Evolutionary conservation across 2,113 vertebrate species (phyloP).

Genomic region (Alces alces): DNA sequence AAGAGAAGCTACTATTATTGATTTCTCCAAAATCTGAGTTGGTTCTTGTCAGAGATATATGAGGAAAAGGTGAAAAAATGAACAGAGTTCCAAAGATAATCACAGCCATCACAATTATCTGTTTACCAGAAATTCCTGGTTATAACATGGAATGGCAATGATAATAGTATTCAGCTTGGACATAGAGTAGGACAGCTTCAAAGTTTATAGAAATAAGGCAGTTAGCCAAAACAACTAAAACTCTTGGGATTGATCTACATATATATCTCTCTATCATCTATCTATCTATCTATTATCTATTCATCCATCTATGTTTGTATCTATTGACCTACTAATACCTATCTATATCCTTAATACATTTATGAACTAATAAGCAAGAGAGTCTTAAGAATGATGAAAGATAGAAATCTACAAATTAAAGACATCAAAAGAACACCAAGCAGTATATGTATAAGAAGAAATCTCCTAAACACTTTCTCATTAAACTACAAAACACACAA

Average conservation of each 20-base stretch:
- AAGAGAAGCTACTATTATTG: not conserved
- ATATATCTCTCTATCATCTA: not conserved
- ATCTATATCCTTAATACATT: not conserved
- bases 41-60: not conserved
- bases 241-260: not conserved
- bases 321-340: not conserved
- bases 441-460: not conserved
- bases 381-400: not conserved
- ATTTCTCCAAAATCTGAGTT: not conserved
- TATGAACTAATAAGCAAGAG: not conserved
- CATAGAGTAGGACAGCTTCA: not conserved
- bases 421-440: not conserved
- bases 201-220: not conserved
- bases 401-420: not conserved
- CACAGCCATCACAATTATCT: not conserved
- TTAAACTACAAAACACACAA: not conserved
- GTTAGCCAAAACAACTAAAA: not conserved
- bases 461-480: not conserved
- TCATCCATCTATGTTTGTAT: not conserved
- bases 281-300: not conserved
- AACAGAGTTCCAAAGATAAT: not conserved
- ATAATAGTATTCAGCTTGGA: not conserved
- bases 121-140: not conserved
- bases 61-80: not conserved
- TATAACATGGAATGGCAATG: not conserved